Evolutionary conservation across 2,888 invertebrate species (phyloP), one percentile per base, ranked within the genome.

Genomic region (Nebria brevicollis): DNA sequence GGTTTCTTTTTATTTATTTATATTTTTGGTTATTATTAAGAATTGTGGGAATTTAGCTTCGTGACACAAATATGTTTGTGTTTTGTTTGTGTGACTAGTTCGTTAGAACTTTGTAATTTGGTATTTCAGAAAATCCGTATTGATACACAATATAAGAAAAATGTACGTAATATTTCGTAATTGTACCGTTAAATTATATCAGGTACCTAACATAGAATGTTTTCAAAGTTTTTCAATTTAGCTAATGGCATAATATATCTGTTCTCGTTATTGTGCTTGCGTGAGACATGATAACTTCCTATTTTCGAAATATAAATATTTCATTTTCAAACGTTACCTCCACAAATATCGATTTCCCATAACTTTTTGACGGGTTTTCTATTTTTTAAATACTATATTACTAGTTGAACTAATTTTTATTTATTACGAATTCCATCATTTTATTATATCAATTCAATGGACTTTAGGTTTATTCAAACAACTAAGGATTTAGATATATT

Each of bases 241-340:
- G 73, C 43, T 78, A 78, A 78, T 78, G 78, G 78, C 34, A 7
- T 54, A 54, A 54, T 54, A 54, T 54, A 54, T 54, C 54, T 54
- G 54, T 54, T 54, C 54, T 20, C 72, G 72, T 78, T 73, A 73
- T 78, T 74, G 72, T 42, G 8, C 54, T 78, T 78, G 78, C 78
- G 78, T 78, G 78, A 64, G 73, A 78, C 72, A 72, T 41, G 34
- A 64, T 78, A 78, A 78, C 78, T 78, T 78, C 78, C 78, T 73
- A 73, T 78, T 73, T 78, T 78, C 65, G 73, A 78, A 72, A 77
- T 66, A 66, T 78, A 77, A 77, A 77, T 77, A 77, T 77, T 77
- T 77, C 77, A 78, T 73, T 78, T 78, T 42, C 78, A 54, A 72
- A 25, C 25, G 11, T 4, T 26, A 70, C 20, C 6, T 26, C 25